phyloP scores from a whole-genome alignment of 2,888 invertebrate genomes.

The Macroteleia sp. region DNA sequence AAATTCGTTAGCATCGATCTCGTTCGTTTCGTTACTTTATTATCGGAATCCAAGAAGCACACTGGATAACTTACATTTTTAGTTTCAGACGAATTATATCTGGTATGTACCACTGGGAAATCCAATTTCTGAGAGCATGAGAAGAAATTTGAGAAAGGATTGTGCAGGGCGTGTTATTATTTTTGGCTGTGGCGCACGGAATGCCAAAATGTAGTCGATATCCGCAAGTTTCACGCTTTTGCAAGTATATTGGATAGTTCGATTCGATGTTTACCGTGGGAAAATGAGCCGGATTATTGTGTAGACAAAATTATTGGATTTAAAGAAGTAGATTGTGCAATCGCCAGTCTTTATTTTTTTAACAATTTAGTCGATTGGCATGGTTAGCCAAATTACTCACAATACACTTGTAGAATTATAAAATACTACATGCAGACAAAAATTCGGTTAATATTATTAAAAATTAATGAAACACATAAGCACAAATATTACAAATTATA shows the following conservation, averaged over 20 bases:
- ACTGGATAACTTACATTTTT: not conserved
- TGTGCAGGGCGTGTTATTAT: not conserved
- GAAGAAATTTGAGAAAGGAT: conserved; percentile 1
- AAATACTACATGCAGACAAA: too few species aligned
- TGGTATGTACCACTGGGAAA: not conserved
- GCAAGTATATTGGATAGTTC: not conserved
- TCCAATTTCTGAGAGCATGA: not conserved
- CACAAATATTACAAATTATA: too few species aligned
- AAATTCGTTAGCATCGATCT: conserved; percentile 51
- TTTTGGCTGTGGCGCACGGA: not conserved
- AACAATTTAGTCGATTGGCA: too few species aligned
- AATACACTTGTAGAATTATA: too few species aligned
- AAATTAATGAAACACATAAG: too few species aligned
- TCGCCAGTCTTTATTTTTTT: too few species aligned
- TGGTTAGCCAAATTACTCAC: too few species aligned
- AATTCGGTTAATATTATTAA: too few species aligned
- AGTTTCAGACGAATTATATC: not conserved
- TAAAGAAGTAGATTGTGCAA: too few species aligned
- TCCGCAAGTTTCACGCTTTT: not conserved
- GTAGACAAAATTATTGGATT: too few species aligned
- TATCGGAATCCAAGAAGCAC: conserved; percentile 1
- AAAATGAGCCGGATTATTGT: not conserved
- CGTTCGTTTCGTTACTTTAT: conserved; percentile 14
- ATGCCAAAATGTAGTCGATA: not conserved
- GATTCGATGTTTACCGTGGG: not conserved